phyloP scores from a whole-genome alignment of 2,888 invertebrate genomes.

The Beris chalybata region DNA sequence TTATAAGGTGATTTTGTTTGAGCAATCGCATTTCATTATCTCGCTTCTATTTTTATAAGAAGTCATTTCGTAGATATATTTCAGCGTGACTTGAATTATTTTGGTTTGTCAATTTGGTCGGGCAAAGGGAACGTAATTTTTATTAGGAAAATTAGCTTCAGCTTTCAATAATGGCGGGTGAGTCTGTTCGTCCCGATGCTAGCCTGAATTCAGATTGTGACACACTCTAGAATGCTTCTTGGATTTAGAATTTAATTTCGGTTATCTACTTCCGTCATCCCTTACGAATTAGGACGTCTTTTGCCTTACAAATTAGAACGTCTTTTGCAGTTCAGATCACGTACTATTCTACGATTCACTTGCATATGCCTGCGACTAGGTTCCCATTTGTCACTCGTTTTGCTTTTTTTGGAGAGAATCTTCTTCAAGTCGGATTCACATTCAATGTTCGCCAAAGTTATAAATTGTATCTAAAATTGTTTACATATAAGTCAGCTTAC shows the following conservation, averaged over 20 bases:
- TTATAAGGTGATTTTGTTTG: not conserved
- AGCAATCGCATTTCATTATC: not conserved
- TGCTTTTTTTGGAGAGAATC: too few relatives aligned
- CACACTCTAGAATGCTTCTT: not conserved
- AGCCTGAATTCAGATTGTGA: not conserved
- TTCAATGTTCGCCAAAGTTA: too few relatives aligned
- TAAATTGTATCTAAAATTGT: too few relatives aligned
- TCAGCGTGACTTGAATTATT: slow-evolving; percentile 7
- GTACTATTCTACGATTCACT: slow-evolving; percentile 1
- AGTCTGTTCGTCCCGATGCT: not conserved
- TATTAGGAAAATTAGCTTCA: too few relatives aligned
- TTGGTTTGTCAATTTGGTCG: not conserved
- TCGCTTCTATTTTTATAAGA: not conserved
- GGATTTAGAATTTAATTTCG: not conserved
- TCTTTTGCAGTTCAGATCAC: not conserved
- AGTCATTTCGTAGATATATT: not conserved
- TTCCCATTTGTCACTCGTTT: too few relatives aligned
- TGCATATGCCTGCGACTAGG: not conserved
- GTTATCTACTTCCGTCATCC: not conserved
- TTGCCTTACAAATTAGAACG: not conserved
- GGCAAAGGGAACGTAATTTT: too few relatives aligned
- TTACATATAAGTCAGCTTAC: too few relatives aligned
- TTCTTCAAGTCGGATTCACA: too few relatives aligned
- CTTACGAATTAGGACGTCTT: not conserved
- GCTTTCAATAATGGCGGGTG: not conserved